phyloP scores from a whole-genome alignment of 1,140 invertebrate species.

The Pachypeltis micranthus region DNA sequence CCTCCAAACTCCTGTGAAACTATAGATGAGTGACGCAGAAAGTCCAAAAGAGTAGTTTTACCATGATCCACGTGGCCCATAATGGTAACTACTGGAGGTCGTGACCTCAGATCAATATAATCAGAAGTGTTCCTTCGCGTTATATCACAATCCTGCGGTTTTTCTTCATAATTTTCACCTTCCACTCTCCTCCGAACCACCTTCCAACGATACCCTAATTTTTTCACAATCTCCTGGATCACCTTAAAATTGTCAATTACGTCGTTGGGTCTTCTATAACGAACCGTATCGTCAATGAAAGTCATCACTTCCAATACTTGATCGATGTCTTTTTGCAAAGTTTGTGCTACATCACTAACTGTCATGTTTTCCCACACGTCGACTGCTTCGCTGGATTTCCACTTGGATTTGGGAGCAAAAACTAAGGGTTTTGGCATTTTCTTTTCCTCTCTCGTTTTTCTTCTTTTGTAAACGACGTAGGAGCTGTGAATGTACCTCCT shows the following conservation, averaged over 20 bases:
- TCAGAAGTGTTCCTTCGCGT: slow-evolving; percentile 21
- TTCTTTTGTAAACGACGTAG: slow-evolving; percentile 20
- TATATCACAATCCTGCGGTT: slow-evolving; percentile 26
- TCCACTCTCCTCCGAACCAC: slow-evolving; percentile 38
- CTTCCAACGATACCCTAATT: slow-evolving; percentile 46
- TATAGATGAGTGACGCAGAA: slow-evolving; percentile 71
- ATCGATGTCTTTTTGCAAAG: slow-evolving; percentile 42
- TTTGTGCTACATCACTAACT: slow-evolving; percentile 52
- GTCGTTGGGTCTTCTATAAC: slow-evolving; percentile 38
- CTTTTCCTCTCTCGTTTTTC: slow-evolving; percentile 22
- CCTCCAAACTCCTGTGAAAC: slow-evolving; percentile 94
- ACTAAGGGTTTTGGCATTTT: slow-evolving; percentile 3
- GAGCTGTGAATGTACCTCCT: slow-evolving; percentile 22
- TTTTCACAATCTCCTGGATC: slow-evolving; percentile 50
- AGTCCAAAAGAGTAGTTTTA: slow-evolving; percentile 93
- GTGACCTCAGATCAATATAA: slow-evolving; percentile 40
- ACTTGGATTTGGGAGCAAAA: slow-evolving; percentile 13
- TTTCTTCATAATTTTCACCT: slow-evolving; percentile 33
- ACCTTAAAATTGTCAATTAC: slow-evolving; percentile 43
- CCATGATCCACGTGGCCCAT: slow-evolving; percentile 99
- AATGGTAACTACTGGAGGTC: slow-evolving; percentile 88
- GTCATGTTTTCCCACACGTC: slow-evolving; percentile 70
- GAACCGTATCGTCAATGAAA: slow-evolving; percentile 46
- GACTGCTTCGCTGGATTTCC: slow-evolving; percentile 37
- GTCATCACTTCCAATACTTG: slow-evolving; percentile 54